Percentiles rank a stretch among this genome's conserved stretches.
Conservation (phyloP, 1,140 invertebrate genomes). For the Ips typographus region DNA sequence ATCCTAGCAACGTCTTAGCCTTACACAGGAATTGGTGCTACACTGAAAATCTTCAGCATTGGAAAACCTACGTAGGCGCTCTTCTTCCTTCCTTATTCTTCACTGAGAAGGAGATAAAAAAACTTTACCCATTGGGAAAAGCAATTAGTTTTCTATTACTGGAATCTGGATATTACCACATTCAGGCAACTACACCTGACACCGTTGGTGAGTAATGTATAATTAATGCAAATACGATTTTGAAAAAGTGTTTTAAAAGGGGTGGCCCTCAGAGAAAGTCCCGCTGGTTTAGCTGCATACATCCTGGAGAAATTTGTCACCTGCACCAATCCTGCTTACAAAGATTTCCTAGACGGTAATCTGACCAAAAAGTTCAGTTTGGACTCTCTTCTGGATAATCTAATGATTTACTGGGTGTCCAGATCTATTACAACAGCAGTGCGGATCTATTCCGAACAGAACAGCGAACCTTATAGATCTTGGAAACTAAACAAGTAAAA, state of each 20-base stretch:
- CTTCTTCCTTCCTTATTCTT: constrained; percentile 12
- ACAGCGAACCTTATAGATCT: background rate
- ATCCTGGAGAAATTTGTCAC: constrained; percentile 82
- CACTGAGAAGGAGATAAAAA: background rate
- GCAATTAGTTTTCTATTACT: background rate
- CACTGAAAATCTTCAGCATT: background rate
- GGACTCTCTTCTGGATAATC: background rate
- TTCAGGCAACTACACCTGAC: constrained; percentile 90
- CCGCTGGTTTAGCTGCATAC: constrained; percentile 76
- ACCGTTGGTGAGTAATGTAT: constrained; percentile 67
- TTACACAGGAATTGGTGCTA: constrained; percentile 65
- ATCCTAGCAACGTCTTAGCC: constrained; percentile 68
- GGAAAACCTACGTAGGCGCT: background rate
- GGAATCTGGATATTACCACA: constrained; percentile 79
- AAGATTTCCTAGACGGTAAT: constrained; percentile 57
- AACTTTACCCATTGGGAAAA: background rate
- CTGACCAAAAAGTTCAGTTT: background rate
- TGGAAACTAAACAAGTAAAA: background rate
- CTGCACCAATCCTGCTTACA: constrained; percentile 66
- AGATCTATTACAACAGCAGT: background rate
- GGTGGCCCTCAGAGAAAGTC: constrained; percentile 64
- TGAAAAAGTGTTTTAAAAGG: constrained; percentile 50
- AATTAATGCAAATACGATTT: background rate
- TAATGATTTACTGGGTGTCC: background rate
- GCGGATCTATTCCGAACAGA: background rate